Base-by-base conservation (phyloP, 2,113 vertebrate species). In the Prunella fulvescens region DNA sequence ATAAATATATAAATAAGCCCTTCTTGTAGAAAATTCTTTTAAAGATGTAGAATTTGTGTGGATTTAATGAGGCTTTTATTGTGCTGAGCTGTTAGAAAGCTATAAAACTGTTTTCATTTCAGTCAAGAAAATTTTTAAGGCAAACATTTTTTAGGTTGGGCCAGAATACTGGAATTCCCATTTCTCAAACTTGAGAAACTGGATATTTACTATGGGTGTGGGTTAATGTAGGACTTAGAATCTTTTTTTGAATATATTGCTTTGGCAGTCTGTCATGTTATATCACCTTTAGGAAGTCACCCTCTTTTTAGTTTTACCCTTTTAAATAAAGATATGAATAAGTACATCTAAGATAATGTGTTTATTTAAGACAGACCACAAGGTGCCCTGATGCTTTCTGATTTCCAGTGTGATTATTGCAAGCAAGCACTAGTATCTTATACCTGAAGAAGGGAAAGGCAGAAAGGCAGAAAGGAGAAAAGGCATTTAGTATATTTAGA, bases 301-400 rank as follows among this genome's bases (percentile, higher is more conserved):
- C 17, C 13, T 24, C 19, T 58, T 57, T 74, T 87, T 14, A 19
- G 14, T 74, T 92, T 79, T 39, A 42, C 2, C 3, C 19, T 60
- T 81, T 84, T 33, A 25, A 90, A 54, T 57, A 54, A 79, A 78
- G 64, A 37, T 19, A 16, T 47, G 50, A 84, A 7, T 69, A 47
- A 56, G 9, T 77, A 11, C 18, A 24, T 79, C 33, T 35, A 50
- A 71, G 35, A 9, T 14, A 61, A 70, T n/a, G 28, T 72, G 12
- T 70, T 80, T 39, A 11, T 66, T 77, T n/a, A 65, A 72, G 56
- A 12, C 22, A 53, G 33, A 57, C 33, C 16, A 26, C 4, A 14
- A 78, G 15, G 24, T n/a, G 19, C 18, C 8, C 37, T 0, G 0
- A 62, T 1, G 3, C 42, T 53, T 81, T 40, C 9, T 77, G 14